Percentiles rank a stretch among this genome's conserved stretches.
Evolutionary conservation across 2,888 invertebrate species (phyloP).

Genomic region (Aquatica leii): DNA sequence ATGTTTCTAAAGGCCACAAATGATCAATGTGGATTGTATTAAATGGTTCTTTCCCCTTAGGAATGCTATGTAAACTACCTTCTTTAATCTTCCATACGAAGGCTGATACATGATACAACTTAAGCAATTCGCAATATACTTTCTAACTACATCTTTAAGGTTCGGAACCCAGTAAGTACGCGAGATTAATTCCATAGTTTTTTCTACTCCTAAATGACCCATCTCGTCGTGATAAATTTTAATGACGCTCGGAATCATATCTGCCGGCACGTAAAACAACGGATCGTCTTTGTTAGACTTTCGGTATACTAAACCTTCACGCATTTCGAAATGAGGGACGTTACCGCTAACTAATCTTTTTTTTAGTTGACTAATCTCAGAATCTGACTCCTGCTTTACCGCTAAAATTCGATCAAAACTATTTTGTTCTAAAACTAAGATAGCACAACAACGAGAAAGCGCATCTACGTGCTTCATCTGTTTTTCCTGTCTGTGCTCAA

Average conservation of each 20-base stretch:
- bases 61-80: slow-evolving; percentile 15
- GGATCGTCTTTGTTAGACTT: slow-evolving; percentile 18
- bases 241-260: too few species aligned
- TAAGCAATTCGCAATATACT: slow-evolving; percentile 10
- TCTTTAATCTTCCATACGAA: neutral
- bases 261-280: too few species aligned
- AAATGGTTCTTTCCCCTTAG: slow-evolving; percentile 20
- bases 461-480: slow-evolving; percentile 17
- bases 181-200: slow-evolving; percentile 1
- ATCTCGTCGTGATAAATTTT: too few species aligned
- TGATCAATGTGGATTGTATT: too few species aligned
- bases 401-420: neutral
- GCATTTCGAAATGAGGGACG: slow-evolving; percentile 29
- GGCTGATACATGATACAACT: slow-evolving; percentile 13
- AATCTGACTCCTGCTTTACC: slow-evolving; percentile 1
- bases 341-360: slow-evolving; percentile 19
- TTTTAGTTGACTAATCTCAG: too few species aligned
- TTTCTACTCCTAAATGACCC: slow-evolving; percentile 46
- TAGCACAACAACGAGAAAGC: neutral
- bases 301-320: too few species aligned
- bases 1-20: too few species aligned
- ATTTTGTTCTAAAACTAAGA: too few species aligned
- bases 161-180: slow-evolving; percentile 20
- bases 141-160: slow-evolving; percentile 1
- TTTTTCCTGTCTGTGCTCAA: neutral